A percentile compares a stretch with the other conserved stretches of the same genome.
Conservation (phyloP, 2,113 vertebrate species). For the Dromas ardeola region DNA sequence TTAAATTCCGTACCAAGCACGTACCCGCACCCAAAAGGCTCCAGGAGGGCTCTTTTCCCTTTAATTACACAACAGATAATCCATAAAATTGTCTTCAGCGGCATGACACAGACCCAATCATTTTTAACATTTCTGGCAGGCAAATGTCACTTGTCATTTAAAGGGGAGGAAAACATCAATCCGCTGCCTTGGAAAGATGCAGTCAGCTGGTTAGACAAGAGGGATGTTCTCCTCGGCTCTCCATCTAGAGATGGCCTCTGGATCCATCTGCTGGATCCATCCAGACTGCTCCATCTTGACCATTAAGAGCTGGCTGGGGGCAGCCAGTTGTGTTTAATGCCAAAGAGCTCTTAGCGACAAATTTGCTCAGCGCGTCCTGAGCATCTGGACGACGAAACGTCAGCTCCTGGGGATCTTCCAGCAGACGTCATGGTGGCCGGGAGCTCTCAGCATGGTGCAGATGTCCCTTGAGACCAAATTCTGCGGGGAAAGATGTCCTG, state of each 20-base stretch:
- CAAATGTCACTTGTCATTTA: neutral
- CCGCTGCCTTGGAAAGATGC: neutral
- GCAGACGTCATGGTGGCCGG: neutral
- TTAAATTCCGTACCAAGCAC: neutral
- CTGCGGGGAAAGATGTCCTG: accelerated
- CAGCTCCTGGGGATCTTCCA: neutral
- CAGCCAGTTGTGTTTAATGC: neutral
- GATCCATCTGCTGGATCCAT: neutral
- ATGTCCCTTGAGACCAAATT: neutral
- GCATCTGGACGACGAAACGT: neutral
- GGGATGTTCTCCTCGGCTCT: neutral
- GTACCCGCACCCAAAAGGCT: neutral
- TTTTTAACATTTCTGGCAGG: neutral
- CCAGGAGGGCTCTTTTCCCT: neutral
- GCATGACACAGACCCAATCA: neutral
- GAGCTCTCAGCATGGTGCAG: accelerated
- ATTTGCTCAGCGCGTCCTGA: neutral
- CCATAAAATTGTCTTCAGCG: neutral
- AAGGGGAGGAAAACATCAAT: neutral
- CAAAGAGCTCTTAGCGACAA: neutral
- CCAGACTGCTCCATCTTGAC: neutral
- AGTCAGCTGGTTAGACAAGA: neutral
- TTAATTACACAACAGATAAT: neutral
- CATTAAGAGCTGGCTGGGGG: too few relatives aligned
- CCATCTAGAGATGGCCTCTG: neutral